Percentiles rank a stretch among this genome's conserved stretches.
phyloP scores from a whole-genome alignment of 2,797 vertebrate species.

The Lophius americanus region DNA sequence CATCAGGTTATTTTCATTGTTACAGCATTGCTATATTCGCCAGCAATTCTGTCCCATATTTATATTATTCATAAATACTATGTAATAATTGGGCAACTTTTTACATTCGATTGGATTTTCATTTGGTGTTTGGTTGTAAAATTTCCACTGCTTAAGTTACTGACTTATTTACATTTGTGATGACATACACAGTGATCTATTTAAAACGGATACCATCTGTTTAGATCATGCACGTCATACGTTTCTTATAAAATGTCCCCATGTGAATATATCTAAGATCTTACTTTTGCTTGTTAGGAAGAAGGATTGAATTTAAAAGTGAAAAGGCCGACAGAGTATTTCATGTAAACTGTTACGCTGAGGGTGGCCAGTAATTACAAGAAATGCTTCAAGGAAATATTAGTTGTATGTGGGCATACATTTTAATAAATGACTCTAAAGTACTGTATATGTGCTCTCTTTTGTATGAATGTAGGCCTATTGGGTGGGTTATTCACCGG shows the following conservation, averaged over 20 bases:
- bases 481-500: not conserved
- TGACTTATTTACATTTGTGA: constrained; percentile 7
- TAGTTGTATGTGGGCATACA: constrained; percentile 23
- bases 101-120: not conserved
- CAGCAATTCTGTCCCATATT: constrained; percentile 3
- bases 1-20: not conserved
- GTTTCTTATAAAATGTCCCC: no score
- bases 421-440: constrained; percentile 51
- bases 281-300: constrained; percentile 26
- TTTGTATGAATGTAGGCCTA: not conserved
- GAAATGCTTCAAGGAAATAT: constrained; percentile 21
- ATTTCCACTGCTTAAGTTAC: not conserved
- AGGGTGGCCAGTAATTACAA: constrained; percentile 5
- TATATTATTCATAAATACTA: constrained; percentile 4
- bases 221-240: not conserved
- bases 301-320: constrained; percentile 14
- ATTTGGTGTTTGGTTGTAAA: not conserved
- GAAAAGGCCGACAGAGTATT: constrained; percentile 11
- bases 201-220: not conserved
- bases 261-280: constrained; percentile 1
- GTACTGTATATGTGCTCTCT: not conserved
- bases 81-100: not conserved
- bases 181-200: not conserved
- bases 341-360: constrained; percentile 55
- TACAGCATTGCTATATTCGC: not conserved